Base-by-base conservation (phyloP, 1,140 invertebrate species). In the Eciton burchellii region DNA sequence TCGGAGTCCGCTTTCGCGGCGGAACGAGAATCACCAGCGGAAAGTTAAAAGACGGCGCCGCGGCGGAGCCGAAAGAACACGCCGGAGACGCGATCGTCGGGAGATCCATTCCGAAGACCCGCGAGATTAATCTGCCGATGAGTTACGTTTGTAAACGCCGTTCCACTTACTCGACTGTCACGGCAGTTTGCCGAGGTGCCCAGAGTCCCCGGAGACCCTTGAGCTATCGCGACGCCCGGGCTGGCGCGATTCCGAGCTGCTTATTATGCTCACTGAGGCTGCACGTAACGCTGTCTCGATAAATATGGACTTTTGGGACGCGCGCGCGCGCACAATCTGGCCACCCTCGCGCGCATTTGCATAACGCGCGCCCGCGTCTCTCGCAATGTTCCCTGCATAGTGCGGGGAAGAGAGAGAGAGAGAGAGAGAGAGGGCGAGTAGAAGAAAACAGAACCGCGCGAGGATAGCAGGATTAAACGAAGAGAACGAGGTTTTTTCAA, bases 131-230 rank as follows among this genome's bases (percentile, higher is more conserved):
- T 71, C 63, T 26, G 49, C 41, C 73, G 77, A 82, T 84, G 72
- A 85, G 66, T 84, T 84, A 86, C 84, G 86, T 86, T 89, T 86
- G 65, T 88, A 85, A 84, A 88, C 70, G 84, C 89, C 87, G 89
- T 92, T 92, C 89, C 86, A 91, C 87, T 92, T 93, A 91, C 89
- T 93, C 92, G 91, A 91, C 85, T 88, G 91, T 90, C 84, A 89
- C 85, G 88, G 83, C 45, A 72, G 83, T 84, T 74, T 49, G 84
- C 59, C 45, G 77, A 81, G 43, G n/a, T 60, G 71, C 26, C 43
- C 35, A 74, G 29, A 56, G n/a, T 43, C 84, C 63, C 59, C 3
- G 41, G 85, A 85, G 85, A 81, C 70, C 52, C 66, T 84, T 86
- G 84, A 87, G 81, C 84, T 84, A 60, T 16, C 65, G 56, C 68